Evolutionary conservation across 64 coral and sea anemone genomes (phyloP).

Genomic region (Cladopsammia gracilis): DNA sequence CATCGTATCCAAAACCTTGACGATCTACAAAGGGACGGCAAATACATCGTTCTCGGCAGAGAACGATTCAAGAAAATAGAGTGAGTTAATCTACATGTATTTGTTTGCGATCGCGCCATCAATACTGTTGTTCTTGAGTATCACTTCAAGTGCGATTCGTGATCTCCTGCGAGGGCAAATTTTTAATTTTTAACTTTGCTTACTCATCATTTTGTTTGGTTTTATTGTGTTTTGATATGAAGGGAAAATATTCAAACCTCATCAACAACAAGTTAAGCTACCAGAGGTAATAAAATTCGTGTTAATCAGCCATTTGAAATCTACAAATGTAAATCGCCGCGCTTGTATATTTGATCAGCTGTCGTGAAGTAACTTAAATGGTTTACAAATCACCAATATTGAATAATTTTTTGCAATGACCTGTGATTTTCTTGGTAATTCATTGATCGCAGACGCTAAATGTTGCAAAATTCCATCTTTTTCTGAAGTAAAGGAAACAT

Average conservation of each 20-base stretch:
- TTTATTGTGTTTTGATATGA: constrained; percentile 14
- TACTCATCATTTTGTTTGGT: background rate
- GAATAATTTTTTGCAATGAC: background rate
- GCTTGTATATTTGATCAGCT: background rate
- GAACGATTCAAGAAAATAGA: constrained; percentile 63
- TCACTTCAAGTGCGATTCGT: background rate
- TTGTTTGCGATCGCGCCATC: constrained; percentile 12
- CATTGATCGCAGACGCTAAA: background rate
- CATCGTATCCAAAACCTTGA: constrained; percentile 42
- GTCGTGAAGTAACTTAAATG: background rate
- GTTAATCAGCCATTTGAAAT: background rate
- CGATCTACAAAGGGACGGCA: constrained; percentile 27
- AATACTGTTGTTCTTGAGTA: background rate
- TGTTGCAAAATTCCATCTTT: background rate
- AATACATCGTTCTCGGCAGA: constrained; percentile 50
- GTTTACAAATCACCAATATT: background rate
- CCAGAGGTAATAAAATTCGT: background rate
- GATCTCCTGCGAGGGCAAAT: background rate
- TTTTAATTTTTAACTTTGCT: background rate
- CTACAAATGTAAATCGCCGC: background rate
- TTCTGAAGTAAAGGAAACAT: background rate
- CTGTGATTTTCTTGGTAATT: background rate
- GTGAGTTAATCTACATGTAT: constrained; percentile 15
- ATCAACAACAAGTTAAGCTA: background rate
- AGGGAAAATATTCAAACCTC: background rate